Base-by-base conservation (phyloP, 2,888 invertebrate genomes). In the Lapara coniferarum region DNA sequence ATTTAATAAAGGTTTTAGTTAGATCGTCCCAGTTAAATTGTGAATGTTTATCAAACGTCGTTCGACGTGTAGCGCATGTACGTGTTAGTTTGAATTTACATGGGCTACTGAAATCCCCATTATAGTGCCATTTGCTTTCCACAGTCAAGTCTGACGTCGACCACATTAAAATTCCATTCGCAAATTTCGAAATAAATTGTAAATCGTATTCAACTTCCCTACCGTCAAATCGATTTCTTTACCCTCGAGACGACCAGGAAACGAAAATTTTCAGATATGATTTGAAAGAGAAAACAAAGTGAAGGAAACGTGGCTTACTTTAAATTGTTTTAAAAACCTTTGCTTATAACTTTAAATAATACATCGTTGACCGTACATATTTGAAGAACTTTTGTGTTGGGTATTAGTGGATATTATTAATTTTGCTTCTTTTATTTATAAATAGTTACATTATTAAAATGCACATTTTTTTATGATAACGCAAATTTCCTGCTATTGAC, bases 191-290 rank as follows among this genome's bases (percentile, higher is more conserved):
- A 87, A 87, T 87, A 86, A 87, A 87, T 87, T 84, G 85, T 76
- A 80, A 85, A 84, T 84, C 81, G 83, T 77, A 87, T 87, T 85
- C 86, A 82, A 71, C 72, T 79, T 78, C 81, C 81, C 83, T 78
- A 81, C 83, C 79, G 81, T 80, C 78, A 85, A 87, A 88, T 89
- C 87, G 87, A 88, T 88, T 88, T 87, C 82, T 81, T 84, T 85
- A 81, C 81, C 80, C 81, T 77, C 70, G 77, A 81, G 80, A 79
- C 81, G 76, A 81, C 73, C 78, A 77, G 76, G 73, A 77, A 80
- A 81, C 79, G 78, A 78, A 79, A 82, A 79, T 77, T 83, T 77
- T 73, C 76, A 80, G 79, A 83, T 83, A 85, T 84, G 81, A 82
- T 82, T 85, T 81, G 71, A 78, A 80, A 77, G 76, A 75, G 77